Evolutionary conservation across 2,888 invertebrate genomes (phyloP).

Genomic region (Ceramica pisi): DNA sequence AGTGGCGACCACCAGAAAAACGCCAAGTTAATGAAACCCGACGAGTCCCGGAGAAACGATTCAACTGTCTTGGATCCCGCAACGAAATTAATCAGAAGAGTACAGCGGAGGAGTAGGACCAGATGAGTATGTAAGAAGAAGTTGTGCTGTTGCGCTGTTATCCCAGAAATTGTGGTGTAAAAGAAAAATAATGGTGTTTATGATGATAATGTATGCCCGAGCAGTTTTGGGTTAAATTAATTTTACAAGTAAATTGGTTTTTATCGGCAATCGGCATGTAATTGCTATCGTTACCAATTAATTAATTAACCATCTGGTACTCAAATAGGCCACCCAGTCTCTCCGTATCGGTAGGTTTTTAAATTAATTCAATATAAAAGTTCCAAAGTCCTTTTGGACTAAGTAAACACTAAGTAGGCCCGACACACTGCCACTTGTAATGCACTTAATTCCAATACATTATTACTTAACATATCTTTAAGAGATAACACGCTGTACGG

Average conservation of each 20-base stretch:
- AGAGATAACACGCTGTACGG: slow-evolving; percentile 40
- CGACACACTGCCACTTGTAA: slow-evolving; percentile 42
- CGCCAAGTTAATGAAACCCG: too few relatives aligned
- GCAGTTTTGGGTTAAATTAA: slow-evolving; percentile 18
- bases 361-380: slow-evolving; percentile 28
- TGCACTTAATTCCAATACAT: slow-evolving; percentile 55
- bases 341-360: slow-evolving; percentile 23
- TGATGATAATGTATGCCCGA: too few relatives aligned
- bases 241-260: slow-evolving; percentile 27
- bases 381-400: slow-evolving; percentile 26
- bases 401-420: slow-evolving; percentile 35
- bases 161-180: too few relatives aligned
- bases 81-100: too few relatives aligned
- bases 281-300: slow-evolving; percentile 31
- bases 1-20: too few relatives aligned
- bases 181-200: too few relatives aligned
- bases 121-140: too few relatives aligned
- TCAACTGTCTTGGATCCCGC: too few relatives aligned
- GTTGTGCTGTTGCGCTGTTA: too few relatives aligned
- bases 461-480: slow-evolving; percentile 48
- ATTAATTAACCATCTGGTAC: slow-evolving; percentile 35
- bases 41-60: too few relatives aligned
- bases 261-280: slow-evolving; percentile 22
- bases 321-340: slow-evolving; percentile 45
- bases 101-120: too few relatives aligned